phyloP scores from a whole-genome alignment of 1,140 invertebrate species.

The Diorhabda carinulata region DNA sequence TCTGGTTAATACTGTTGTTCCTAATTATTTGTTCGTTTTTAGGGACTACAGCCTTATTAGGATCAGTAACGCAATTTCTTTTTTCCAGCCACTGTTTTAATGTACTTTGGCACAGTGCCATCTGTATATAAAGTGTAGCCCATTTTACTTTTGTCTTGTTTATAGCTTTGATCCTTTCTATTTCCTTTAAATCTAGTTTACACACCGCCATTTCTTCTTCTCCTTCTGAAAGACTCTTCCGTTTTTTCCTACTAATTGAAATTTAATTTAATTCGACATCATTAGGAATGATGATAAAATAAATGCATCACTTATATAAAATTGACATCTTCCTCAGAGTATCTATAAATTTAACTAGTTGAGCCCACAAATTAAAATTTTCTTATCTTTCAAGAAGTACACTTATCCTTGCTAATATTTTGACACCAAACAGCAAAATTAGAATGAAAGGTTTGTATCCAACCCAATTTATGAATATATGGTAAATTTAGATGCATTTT shows the following conservation, averaged over 20 bases:
- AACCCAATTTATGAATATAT: too few species aligned
- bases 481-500: too few species aligned
- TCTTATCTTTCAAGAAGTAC: too few species aligned
- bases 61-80: slow-evolving; percentile 51
- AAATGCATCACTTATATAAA: too few species aligned
- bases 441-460: too few species aligned
- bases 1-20: slow-evolving; percentile 51
- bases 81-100: slow-evolving; percentile 67
- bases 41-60: slow-evolving; percentile 32
- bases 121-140: slow-evolving; percentile 75
- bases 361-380: too few species aligned
- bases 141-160: slow-evolving; percentile 53
- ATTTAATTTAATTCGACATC: too few species aligned
- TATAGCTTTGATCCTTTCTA: slow-evolving; percentile 23
- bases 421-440: too few species aligned
- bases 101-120: slow-evolving; percentile 73
- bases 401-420: too few species aligned
- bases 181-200: slow-evolving; percentile 37
- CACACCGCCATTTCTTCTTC: slow-evolving; percentile 37
- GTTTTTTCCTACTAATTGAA: slow-evolving; percentile 10
- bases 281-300: too few species aligned
- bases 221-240: slow-evolving; percentile 41
- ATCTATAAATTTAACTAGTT: too few species aligned
- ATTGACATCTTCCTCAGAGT: too few species aligned
- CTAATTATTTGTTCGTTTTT: slow-evolving; percentile 26